Evolutionary conservation across 2,888 invertebrate genomes (phyloP), one percentile per base, ranked within the genome.

Genomic region (Aproaerema taeniolella): DNA sequence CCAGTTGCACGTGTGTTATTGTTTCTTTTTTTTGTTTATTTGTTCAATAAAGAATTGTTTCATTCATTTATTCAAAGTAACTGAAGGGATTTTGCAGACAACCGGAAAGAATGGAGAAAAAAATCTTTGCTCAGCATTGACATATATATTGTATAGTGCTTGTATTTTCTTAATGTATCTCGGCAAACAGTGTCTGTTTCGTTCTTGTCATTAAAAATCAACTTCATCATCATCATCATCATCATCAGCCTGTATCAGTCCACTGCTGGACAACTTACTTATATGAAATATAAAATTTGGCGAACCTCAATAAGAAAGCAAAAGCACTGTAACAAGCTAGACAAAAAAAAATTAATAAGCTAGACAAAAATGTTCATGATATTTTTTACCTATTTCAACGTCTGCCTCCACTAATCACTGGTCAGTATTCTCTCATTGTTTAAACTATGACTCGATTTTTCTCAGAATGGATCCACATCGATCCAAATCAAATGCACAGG

Each of bases 401-500:
- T 53, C 52, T 49, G n/a, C 29, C 15, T 12, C 38, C 13, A 13
- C 1, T 31, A 30, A 20, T 17, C 24, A 31, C 38, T 39, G 24
- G 14, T 58, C 28, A 76, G 70, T 70, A 48, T 70, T 68, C 5
- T 53, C 66, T 74, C 35, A 80, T 79, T 79, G 80, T 80, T 70
- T 74, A 71, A 78, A 67, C 73, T 73, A 71, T 77, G 72, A 75
- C 70, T 74, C 67, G 67, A 71, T 69, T 71, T 68, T 81, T 80
- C 82, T 67, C 49, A 73, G 83, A 82, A 83, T 68, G 74, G 73
- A 74, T 63, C 66, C n/a, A 61, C 55, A 58, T 49, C 81, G 80
- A 79, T 79, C 82, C 81, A 82, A 81, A 82, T 85, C 79, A 75
- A 78, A 83, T 78, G 78, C 74, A 65, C 67, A 72, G 70, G 71